Base-by-base conservation (phyloP, 1,140 invertebrate genomes). In the Drosophila simulans region DNA sequence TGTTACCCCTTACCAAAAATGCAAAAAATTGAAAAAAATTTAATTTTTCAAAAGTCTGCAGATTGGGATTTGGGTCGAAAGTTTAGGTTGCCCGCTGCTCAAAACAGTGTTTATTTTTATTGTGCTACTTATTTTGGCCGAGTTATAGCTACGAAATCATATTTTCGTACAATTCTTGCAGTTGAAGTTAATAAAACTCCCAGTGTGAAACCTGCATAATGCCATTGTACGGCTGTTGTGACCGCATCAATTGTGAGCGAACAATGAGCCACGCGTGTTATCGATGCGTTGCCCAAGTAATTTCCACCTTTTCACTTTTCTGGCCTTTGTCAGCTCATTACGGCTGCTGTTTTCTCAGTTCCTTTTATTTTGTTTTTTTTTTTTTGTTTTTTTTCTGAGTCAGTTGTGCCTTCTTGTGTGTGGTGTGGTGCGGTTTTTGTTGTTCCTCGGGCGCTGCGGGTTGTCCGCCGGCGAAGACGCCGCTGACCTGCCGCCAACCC, bases 281-380 rank as follows among this genome's bases (percentile, higher is more conserved):
- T 70, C 52, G 68, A 49, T 70, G 63, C 40, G 31, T 35, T 55
- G n/a, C 34, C 42, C 65, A 49, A 40, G 51, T 51, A 70, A 70
- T 70, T 70, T 70, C 51, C 65, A 71, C 68, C 53, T 70, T 57
- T 57, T 40, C 65, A 56, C 35, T 48, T 55, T 56, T 35, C 65
- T 48, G 64, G 51, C 52, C 66, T 70, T 71, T 71, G 51, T 71
- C 65, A 70, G 64, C 43, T 71, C 68, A 57, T 71, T 71, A 71
- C 66, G 65, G 68, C 52, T 71, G 69, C 69, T 72, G 69, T 58
- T 69, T 53, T 35, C 39, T 13, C 31, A 8, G 31, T 10, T 31
- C 8, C 35, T 40, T 31, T 49, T 42, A 42, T 25, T 17, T 43
- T 43, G 22, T 11, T 62, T 40, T 34, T 63, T 13, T 25, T 2